These are phyloP conservation scores for Anguilla rostrata DNA, from an alignment of 2,113 vertebrate genomes.

Conservation along the genomic window DNA sequence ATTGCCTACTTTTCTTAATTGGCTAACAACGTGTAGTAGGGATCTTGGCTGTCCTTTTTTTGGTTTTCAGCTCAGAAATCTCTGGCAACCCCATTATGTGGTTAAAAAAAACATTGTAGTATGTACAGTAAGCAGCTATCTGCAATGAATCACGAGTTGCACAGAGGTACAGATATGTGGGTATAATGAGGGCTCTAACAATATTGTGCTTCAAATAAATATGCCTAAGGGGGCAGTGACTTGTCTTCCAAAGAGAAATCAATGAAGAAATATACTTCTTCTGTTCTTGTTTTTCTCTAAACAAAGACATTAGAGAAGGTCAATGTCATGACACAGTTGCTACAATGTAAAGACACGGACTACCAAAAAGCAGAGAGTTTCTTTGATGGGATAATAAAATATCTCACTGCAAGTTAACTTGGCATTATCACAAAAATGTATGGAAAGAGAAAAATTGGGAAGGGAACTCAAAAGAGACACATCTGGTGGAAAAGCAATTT, in stretches of 20 bases:
- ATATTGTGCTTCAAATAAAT: not conserved
- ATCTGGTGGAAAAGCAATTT: not conserved
- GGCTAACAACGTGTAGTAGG: not conserved
- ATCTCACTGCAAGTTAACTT: too few relatives aligned
- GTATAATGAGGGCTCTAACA: not conserved
- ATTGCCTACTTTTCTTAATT: not conserved
- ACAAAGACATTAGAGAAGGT: not conserved
- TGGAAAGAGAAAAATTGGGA: not conserved
- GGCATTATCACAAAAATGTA: not conserved
- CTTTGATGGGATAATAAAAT: too few relatives aligned
- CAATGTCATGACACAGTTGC: not conserved
- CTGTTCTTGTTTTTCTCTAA: not conserved
- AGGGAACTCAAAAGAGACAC: not conserved
- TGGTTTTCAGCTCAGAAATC: not conserved
- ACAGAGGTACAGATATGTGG: not conserved
- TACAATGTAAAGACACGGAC: not conserved
- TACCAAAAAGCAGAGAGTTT: too few relatives aligned
- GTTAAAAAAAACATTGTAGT: not conserved
- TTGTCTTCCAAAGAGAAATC: not conserved
- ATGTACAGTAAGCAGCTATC: not conserved
- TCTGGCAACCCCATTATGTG: not conserved
- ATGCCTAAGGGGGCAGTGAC: not conserved
- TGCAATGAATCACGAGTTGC: not conserved
- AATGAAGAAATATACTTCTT: not conserved
- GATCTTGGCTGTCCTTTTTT: not conserved